phyloP scores from a whole-genome alignment of 2,113 vertebrate species.

The Petrocephalus microphthalmus region DNA sequence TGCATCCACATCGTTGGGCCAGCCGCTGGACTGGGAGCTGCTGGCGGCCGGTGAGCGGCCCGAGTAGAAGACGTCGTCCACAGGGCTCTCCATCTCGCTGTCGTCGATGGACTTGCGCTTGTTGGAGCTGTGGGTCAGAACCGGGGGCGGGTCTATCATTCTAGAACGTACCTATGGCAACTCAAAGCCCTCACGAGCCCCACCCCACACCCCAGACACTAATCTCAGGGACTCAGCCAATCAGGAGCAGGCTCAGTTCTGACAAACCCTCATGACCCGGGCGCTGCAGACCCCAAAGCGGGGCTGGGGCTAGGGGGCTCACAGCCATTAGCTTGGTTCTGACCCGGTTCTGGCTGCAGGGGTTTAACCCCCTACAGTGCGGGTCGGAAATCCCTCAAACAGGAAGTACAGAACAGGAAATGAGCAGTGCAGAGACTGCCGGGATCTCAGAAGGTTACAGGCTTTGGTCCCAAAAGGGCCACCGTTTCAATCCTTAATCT shows the following conservation, averaged over 20 bases:
- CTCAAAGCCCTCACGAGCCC: background rate
- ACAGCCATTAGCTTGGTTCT: background rate
- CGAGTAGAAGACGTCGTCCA: constrained; percentile 91
- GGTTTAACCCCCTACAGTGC: background rate
- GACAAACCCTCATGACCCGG: background rate
- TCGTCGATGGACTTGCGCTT: constrained; percentile 93
- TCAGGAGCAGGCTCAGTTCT: background rate
- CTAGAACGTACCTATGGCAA: background rate
- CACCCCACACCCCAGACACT: background rate
- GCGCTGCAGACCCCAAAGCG: background rate
- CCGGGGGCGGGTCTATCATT: background rate
- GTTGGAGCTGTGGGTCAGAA: constrained; percentile 67
- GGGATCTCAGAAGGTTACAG: background rate
- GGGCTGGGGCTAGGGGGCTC: background rate
- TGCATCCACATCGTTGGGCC: constrained; percentile 88
- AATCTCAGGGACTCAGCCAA: background rate
- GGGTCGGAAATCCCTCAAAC: background rate
- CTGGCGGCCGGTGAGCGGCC: constrained; percentile 84
- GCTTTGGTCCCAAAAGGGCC: background rate
- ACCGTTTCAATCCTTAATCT: background rate
- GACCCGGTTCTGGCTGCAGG: background rate
- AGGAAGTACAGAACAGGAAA: background rate
- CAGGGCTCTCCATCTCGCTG: constrained; percentile 92
- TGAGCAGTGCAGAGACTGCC: background rate
- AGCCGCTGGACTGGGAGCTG: constrained; percentile 81